A percentile compares a stretch with the other conserved stretches of the same genome.
phyloP scores from a whole-genome alignment of 64 coral and sea anemone species.

The Pocillopora verrucosa region DNA sequence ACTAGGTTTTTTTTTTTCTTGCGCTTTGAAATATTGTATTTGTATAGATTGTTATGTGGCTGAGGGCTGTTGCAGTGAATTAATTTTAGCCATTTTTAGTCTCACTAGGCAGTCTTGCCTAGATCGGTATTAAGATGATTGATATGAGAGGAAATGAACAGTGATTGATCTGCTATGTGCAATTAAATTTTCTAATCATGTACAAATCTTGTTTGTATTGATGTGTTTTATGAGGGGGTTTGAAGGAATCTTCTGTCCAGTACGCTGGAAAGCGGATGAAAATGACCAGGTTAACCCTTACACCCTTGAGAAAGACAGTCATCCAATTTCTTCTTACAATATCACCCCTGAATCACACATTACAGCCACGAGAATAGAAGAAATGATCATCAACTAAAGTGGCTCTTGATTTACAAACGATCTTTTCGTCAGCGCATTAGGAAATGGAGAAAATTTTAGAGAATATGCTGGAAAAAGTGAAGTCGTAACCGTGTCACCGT shows the following conservation, averaged over 20 bases:
- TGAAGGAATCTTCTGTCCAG: neutral
- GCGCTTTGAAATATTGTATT: neutral
- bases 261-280: no score
- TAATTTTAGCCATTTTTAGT: conserved; percentile 35
- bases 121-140: neutral
- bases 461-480: no score
- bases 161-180: conserved; percentile 23
- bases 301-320: no score
- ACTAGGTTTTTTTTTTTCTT: neutral
- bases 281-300: no score
- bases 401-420: no score
- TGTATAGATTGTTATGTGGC: conserved; percentile 28
- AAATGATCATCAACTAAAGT: no score
- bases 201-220: neutral
- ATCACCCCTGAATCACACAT: no score
- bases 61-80: neutral
- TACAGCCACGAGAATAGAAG: no score
- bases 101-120: neutral
- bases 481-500: no score
- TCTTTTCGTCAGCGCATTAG: no score
- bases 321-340: no score
- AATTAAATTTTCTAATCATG: conserved; percentile 42
- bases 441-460: no score
- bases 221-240: neutral
- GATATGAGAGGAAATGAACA: neutral